phyloP scores from a whole-genome alignment of 2,888 invertebrate genomes.

The Schizaphis graminum region DNA sequence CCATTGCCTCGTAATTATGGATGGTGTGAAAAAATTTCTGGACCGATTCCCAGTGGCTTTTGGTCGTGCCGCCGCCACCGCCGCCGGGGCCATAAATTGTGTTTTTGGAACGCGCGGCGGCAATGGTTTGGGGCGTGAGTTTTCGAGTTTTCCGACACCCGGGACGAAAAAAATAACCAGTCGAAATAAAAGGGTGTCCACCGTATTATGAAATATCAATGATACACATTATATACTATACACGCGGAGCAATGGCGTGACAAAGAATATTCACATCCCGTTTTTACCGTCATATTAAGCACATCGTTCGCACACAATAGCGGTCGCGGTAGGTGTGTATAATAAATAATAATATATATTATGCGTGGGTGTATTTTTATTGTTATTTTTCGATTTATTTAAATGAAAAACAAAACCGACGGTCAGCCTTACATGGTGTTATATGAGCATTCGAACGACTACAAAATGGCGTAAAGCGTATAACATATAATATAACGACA shows the following conservation, averaged over 20 bases:
- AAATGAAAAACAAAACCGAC: slow-evolving; percentile 36
- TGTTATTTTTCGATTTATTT: slow-evolving; percentile 13
- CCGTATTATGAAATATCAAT: not conserved
- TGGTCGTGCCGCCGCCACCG: slow-evolving; percentile 35
- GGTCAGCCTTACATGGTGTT: not conserved
- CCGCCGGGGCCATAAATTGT: slow-evolving; percentile 57
- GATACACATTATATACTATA: not conserved
- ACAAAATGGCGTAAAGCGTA: not conserved
- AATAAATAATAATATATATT: not conserved
- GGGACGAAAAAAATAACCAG: slow-evolving; percentile 23
- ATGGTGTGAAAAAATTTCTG: slow-evolving; percentile 64
- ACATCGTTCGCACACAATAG: not conserved
- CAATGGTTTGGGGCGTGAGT: slow-evolving; percentile 54
- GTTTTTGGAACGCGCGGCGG: slow-evolving; percentile 36
- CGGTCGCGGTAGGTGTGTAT: not conserved
- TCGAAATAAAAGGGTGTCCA: slow-evolving; percentile 49
- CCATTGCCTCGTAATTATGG: slow-evolving; percentile 57
- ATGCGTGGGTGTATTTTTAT: slow-evolving; percentile 7
- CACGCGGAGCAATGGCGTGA: slow-evolving; percentile 33
- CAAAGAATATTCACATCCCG: not conserved
- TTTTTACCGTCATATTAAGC: not conserved
- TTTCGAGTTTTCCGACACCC: slow-evolving; percentile 52
- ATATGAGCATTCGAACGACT: not conserved
- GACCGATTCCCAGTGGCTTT: slow-evolving; percentile 62
- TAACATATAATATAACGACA: not conserved